Percentiles rank a stretch among this genome's conserved stretches.
These are phyloP conservation scores for Chaenocephalus aceratus DNA, from an alignment of 2,113 vertebrate species.

Conservation along the genomic window DNA sequence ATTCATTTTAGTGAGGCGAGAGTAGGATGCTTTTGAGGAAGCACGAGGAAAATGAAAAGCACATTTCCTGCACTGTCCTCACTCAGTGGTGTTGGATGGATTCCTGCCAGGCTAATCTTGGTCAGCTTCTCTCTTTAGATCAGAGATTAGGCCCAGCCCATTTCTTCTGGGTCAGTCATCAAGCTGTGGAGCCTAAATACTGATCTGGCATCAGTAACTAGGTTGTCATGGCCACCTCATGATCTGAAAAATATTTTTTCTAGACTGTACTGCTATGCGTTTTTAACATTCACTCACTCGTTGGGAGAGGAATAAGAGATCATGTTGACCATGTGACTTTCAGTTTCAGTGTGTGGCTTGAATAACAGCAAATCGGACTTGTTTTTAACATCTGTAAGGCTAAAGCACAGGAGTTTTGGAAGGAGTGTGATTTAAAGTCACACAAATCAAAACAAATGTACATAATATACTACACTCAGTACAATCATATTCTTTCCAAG, in stretches of 20 bases:
- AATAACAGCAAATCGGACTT: slow-evolving; percentile 14
- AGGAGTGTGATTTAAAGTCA: slow-evolving; percentile 61
- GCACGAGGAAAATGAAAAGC: slow-evolving; percentile 42
- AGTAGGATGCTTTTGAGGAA: slow-evolving; percentile 41
- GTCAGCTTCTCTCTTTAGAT: slow-evolving; percentile 59
- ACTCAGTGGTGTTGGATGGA: slow-evolving; percentile 40
- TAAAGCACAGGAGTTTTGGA: slow-evolving; percentile 45
- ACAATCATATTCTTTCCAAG: slow-evolving; percentile 83
- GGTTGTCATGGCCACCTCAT: slow-evolving; percentile 25
- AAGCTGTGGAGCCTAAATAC: slow-evolving; percentile 23
- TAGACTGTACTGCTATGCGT: slow-evolving; percentile 17
- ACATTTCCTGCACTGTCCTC: slow-evolving; percentile 50
- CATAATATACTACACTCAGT: slow-evolving; percentile 60
- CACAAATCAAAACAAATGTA: slow-evolving; percentile 58
- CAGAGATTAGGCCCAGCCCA: slow-evolving; percentile 46
- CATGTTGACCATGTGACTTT: slow-evolving; percentile 29
- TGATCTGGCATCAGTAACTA: slow-evolving; percentile 66
- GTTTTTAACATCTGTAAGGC: slow-evolving; percentile 43
- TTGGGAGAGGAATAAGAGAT: slow-evolving; percentile 7
- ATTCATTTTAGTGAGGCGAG: slow-evolving; percentile 11
- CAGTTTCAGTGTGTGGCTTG: slow-evolving; percentile 21
- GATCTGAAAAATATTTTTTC: slow-evolving; percentile 15
- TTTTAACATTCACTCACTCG: slow-evolving; percentile 24
- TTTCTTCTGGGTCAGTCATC: slow-evolving; percentile 41
- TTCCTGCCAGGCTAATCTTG: slow-evolving; percentile 46